Base-by-base conservation (phyloP, 2,113 vertebrate species). In the Canis aureus region DNA sequence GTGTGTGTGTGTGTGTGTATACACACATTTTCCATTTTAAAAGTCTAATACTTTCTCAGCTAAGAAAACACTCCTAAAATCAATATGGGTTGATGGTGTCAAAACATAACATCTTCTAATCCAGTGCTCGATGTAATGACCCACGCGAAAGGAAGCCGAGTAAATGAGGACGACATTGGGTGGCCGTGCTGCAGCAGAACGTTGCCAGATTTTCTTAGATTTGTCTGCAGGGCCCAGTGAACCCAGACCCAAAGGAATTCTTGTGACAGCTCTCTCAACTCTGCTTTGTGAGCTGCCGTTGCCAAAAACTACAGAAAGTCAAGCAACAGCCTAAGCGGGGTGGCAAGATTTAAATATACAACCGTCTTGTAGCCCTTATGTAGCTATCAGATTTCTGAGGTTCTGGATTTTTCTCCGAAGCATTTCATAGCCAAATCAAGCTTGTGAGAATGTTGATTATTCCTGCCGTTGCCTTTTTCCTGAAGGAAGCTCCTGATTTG, bases 381-480 rank as follows among this genome's bases (percentile, higher is more conserved):
- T 83, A 57, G 19, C 16, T 51, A 57, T 69, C 95, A 83, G 15
- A 88, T 66, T 92, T 55, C 62, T 20, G 27, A 93, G 22, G 11
- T 79, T 96, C 89, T 96, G 62, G 69, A 91, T 60, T 96, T 95
- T 81, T 86, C 71, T 83, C 88, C 59, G 55, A 96, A 76, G 67
- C 57, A 53, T 79, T 93, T 87, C 53, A 89, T 90, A 87, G 71
- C 16, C 20, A 95, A 84, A 78, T 89, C 4, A 17, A 69, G 19
- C 51, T 86, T 69, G 23, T 85, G 73, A 82, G 59, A 91, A 62
- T n/a, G 4, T 20, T 78, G 59, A n/a, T 35, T 84, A 11, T 60
- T 91, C 71, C 38, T 93, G 15, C 19, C 25, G 2, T 53, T 84
- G 8, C n/a, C 71, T 35, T 91, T 91, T 85, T 59, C 51, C 32